Base-by-base conservation (phyloP, 2,888 invertebrate species). In the Drosophila macrospina region DNA sequence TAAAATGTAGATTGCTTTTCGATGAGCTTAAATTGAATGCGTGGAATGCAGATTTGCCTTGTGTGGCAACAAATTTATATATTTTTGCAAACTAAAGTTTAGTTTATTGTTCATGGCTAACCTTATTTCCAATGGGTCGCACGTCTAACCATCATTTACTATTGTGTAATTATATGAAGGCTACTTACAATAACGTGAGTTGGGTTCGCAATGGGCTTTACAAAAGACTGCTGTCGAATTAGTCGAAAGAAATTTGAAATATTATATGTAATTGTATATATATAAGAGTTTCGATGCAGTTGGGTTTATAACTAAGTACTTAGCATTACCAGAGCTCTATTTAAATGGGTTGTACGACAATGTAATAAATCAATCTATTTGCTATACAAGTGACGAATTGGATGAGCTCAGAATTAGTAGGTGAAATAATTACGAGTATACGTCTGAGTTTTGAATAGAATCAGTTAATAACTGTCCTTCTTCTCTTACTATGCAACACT, bases 11-110 rank as follows among this genome's bases (percentile, higher is more conserved):
- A 59, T 80, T 74, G 81, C 70, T 73, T 78, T 47, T 34, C 15
- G 47, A 64, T 66, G 79, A 85, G 72, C 88, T 81, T 81, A 72
- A 78, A 78, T 47, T 41, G 28, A 32, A 66, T 57, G 42, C 71
- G 37, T 47, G 32, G 26, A 36, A 51, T 55, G 56, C 24, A 42
- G 16, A 65, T 57, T 16, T 65, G 42, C 34, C 36, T 52, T 37
- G 41, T 13, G 55, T 45, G 48, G 15, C 28, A 50, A 50, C 41
- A 2, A 20, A 20, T 28, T 45, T 15, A 54, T 37, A 74, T 79
- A 57, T 63, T 76, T 83, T 83, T 77, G 59, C 75, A 65, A 52
- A 48, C 45, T n/a, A 28, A 4, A 30, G n/a, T 37, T 56, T 16
- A 59, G 36, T 44, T 36, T 44, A 37, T 41, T 34, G 41, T 39